phyloP scores from a whole-genome alignment of 2,888 invertebrate species.

The Tipula unca region DNA sequence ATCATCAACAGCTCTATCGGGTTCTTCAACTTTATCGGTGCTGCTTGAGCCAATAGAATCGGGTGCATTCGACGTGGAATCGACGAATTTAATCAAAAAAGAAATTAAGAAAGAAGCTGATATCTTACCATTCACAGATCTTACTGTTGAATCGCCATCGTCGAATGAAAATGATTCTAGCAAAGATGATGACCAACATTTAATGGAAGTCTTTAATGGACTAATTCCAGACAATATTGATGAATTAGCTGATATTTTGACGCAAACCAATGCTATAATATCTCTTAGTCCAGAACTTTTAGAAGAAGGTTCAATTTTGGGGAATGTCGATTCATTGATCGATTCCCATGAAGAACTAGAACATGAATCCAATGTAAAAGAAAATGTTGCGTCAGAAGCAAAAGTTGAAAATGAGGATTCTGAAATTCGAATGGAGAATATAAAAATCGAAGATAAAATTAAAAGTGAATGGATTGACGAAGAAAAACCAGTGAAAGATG shows the following conservation, averaged over 20 bases:
- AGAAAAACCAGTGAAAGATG: slow-evolving; percentile 27
- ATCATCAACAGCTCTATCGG: slow-evolving; percentile 50
- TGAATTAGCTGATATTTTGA: slow-evolving; percentile 37
- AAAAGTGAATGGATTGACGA: slow-evolving; percentile 25
- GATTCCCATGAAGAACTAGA: slow-evolving; percentile 25
- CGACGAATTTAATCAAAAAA: not conserved
- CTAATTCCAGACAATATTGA: slow-evolving; percentile 38
- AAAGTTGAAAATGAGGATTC: slow-evolving; percentile 9
- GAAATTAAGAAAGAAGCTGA: not conserved
- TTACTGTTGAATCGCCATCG: slow-evolving; percentile 4
- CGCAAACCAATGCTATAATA: slow-evolving; percentile 29
- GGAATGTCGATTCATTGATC: slow-evolving; percentile 32
- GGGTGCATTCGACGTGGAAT: slow-evolving; percentile 22
- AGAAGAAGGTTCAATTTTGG: slow-evolving; percentile 35
- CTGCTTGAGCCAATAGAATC: slow-evolving; percentile 50
- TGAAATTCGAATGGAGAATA: not conserved
- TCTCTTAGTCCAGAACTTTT: slow-evolving; percentile 33
- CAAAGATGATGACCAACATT: slow-evolving; percentile 36
- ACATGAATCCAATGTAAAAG: slow-evolving; percentile 24
- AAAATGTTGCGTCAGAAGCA: not conserved
- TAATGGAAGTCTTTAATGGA: slow-evolving; percentile 38
- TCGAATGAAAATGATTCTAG: not conserved
- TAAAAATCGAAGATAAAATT: slow-evolving; percentile 21
- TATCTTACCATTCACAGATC: not conserved
- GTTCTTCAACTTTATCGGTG: slow-evolving; percentile 61